Evolutionary conservation across 2,797 vertebrate genomes (phyloP).

Genomic region (Sandelia bainsii): DNA sequence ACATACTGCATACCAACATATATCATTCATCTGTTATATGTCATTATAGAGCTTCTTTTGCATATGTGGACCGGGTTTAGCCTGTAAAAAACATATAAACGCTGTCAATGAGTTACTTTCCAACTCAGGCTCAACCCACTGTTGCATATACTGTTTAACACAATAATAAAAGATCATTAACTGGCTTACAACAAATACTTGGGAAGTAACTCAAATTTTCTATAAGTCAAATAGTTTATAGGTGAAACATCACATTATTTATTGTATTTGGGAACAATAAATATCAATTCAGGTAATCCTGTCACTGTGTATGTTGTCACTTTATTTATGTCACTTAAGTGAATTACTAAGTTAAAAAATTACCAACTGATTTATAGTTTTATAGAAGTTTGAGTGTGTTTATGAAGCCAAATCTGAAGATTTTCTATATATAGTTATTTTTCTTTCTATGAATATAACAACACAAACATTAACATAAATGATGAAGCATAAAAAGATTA

Average conservation of each 20-base stretch:
- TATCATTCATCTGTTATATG: constrained; percentile 32
- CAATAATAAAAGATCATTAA: constrained; percentile 17
- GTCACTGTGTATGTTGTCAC: background rate
- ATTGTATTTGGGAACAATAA: constrained; percentile 5
- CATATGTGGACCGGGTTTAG: constrained; percentile 6
- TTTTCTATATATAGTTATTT: no score
- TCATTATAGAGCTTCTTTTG: constrained; percentile 23
- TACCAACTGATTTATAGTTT: background rate
- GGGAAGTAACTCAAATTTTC: background rate
- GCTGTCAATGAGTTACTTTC: background rate
- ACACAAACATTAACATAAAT: background rate
- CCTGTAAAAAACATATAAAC: background rate
- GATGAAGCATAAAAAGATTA: background rate
- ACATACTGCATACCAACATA: constrained; percentile 37
- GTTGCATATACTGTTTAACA: constrained; percentile 12
- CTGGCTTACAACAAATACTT: background rate
- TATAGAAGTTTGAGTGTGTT: background rate
- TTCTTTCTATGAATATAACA: no score
- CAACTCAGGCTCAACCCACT: background rate
- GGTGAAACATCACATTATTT: constrained; percentile 11
- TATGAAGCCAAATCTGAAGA: constrained; percentile 6
- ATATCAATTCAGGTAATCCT: constrained; percentile 3
- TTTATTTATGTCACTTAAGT: no score
- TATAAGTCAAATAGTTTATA: constrained; percentile 3
- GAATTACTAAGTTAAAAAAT: no score